These are phyloP conservation scores for Diabrotica balteata DNA, from an alignment of 2,888 invertebrate genomes.

Conservation along the genomic window DNA sequence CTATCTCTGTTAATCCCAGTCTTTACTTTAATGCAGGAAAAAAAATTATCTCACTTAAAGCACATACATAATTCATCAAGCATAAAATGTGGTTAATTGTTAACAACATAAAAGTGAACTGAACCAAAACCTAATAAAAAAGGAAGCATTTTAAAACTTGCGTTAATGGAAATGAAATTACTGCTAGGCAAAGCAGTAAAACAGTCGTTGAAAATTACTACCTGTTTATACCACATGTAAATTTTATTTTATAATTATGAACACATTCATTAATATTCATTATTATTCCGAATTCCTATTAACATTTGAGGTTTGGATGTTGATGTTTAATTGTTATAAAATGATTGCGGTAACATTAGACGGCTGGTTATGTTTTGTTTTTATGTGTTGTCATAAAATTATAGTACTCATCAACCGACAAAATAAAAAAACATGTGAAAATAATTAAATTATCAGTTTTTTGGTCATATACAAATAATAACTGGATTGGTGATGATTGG, in stretches of 20 bases:
- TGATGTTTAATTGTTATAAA: constrained; percentile 6
- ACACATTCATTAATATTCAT: constrained; percentile 18
- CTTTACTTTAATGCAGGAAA: neutral
- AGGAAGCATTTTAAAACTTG: constrained; percentile 3
- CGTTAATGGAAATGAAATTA: constrained; percentile 4
- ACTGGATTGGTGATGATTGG: no score
- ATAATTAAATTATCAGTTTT: no score
- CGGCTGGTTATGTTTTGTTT: no score
- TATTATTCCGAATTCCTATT: neutral
- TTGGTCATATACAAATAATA: no score
- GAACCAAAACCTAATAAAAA: constrained; percentile 12
- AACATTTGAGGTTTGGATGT: constrained; percentile 3
- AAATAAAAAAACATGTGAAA: no score
- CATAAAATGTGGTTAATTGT: constrained; percentile 14
- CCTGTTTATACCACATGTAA: constrained; percentile 14
- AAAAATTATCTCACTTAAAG: neutral
- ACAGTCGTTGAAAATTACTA: constrained; percentile 10
- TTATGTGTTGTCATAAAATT: no score
- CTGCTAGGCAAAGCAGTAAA: constrained; percentile 7
- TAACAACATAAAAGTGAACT: constrained; percentile 9
- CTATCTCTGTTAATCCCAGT: no score
- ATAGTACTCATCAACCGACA: no score
- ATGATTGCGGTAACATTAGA: neutral
- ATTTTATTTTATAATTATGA: constrained; percentile 15
- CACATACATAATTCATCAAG: neutral